These are phyloP conservation scores for Archaeoteleia sp. DNA, from an alignment of 2,888 invertebrate species.

Conservation along the genomic window DNA sequence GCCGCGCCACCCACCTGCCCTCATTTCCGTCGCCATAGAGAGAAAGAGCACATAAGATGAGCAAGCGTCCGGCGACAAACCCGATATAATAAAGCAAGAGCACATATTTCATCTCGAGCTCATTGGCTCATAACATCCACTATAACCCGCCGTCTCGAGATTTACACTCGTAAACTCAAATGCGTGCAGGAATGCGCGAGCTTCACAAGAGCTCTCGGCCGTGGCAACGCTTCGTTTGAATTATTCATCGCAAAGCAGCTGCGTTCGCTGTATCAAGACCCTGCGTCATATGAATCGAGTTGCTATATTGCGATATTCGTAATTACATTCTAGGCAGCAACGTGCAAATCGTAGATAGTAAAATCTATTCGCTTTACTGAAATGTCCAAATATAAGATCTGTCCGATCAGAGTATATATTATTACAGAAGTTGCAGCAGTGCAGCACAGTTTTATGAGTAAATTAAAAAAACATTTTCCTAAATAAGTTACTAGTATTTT, in stretches of 20 bases:
- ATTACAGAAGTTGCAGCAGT: too few relatives aligned
- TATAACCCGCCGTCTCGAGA: slow-evolving; percentile 47
- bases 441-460: too few relatives aligned
- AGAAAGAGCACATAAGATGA: slow-evolving; percentile 21
- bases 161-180: slow-evolving; percentile 66
- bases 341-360: slow-evolving; percentile 39
- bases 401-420: too few relatives aligned
- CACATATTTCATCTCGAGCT: slow-evolving; percentile 66
- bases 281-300: slow-evolving; percentile 34
- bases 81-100: slow-evolving; percentile 64
- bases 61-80: slow-evolving; percentile 57
- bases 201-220: slow-evolving; percentile 59
- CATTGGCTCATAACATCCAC: slow-evolving; percentile 66
- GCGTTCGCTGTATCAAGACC: slow-evolving; percentile 45
- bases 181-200: slow-evolving; percentile 71
- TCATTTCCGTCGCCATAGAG: slow-evolving; percentile 21
- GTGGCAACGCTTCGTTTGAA: slow-evolving; percentile 56
- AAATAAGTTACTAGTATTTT: too few relatives aligned
- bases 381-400: slow-evolving; percentile 58
- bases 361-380: slow-evolving; percentile 26
- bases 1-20: slow-evolving; percentile 48
- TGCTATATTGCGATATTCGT: slow-evolving; percentile 44
- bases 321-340: slow-evolving; percentile 45
- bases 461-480: too few relatives aligned
- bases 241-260: slow-evolving; percentile 54